Evolutionary conservation across 1,140 invertebrate genomes (phyloP), one percentile per base, ranked within the genome.

Genomic region (Aphidius ervi): DNA sequence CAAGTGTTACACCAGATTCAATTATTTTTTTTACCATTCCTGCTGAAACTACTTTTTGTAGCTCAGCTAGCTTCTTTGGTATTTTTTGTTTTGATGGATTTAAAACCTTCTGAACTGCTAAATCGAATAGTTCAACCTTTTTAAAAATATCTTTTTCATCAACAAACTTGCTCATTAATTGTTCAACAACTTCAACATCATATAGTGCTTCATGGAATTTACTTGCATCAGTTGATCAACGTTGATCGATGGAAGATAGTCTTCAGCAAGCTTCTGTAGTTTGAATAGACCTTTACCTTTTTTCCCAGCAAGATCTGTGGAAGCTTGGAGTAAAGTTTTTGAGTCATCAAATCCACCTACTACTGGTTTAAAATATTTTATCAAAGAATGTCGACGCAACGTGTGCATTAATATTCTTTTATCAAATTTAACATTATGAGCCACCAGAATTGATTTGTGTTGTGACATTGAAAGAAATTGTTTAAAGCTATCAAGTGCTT

Each of bases 161-260:
- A 16, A 16, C 16, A 16, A 31, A 31, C 4, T 31, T 31, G 2
- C 2, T 31, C 1, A 31, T 31, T 1, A 58, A 53, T 61, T 42
- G 37, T 58, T 58, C 49, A 23, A 64, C 42, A 46, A 64, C 58
- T n/a, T 58, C 37, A 9, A 61, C 59, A 42, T 60, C 58, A 20
- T 61, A 61, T 9, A 31, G 40, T 41, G 62, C 58, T 53, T 63
- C 62, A 46, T 63, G 53, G 47, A 63, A 60, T 23, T 16, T 57
- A 46, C 10, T 50, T 23, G 31, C 50, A 9, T 39, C 41, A 23
- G 37, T 39, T 1, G 46, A 45, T n/a, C n/a, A n/a, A n/a, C n/a
- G n/a, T n/a, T n/a, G n/a, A n/a, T n/a, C n/a, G n/a, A n/a, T n/a
- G 37, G 47, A 7, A 63, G 47, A 7, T 53, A 41, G 20, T 60